These are phyloP conservation scores for Macrotis lagotis DNA, from an alignment of 2,113 vertebrate species.

Conservation along the genomic window DNA sequence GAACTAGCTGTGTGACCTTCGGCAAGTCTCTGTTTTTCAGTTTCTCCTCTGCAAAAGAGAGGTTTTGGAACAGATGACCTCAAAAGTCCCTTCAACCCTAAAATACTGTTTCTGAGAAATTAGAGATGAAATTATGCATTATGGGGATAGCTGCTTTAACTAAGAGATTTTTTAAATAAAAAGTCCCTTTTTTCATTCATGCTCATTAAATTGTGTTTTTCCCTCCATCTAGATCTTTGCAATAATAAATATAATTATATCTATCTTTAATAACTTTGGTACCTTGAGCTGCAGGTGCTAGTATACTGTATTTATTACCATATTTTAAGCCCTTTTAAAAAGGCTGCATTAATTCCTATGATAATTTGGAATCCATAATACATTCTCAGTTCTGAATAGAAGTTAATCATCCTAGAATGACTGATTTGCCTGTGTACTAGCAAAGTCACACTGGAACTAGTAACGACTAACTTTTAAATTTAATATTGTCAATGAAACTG, in stretches of 20 bases:
- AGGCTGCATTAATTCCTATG: slow-evolving; percentile 90
- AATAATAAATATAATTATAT: slow-evolving; percentile 91
- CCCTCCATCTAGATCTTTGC: slow-evolving; percentile 80
- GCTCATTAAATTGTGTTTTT: slow-evolving; percentile 82
- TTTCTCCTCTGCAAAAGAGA: not conserved
- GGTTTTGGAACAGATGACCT: not conserved
- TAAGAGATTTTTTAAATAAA: slow-evolving; percentile 81
- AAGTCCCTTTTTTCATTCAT: slow-evolving; percentile 79
- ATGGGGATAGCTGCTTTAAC: slow-evolving; percentile 66
- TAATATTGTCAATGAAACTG: slow-evolving; percentile 82
- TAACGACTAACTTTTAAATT: slow-evolving; percentile 84
- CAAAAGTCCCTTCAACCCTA: not conserved
- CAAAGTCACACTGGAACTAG: slow-evolving; percentile 82
- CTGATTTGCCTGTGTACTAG: slow-evolving; percentile 80
- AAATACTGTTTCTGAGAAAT: not conserved
- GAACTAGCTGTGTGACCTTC: not conserved
- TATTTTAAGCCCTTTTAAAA: slow-evolving; percentile 90
- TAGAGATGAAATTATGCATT: slow-evolving; percentile 48
- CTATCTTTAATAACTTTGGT: slow-evolving; percentile 87
- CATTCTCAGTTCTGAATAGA: slow-evolving; percentile 88
- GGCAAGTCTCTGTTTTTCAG: not conserved
- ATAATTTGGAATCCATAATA: slow-evolving; percentile 87
- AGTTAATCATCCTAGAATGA: slow-evolving; percentile 86
- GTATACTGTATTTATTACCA: slow-evolving; percentile 90
- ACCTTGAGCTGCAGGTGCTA: slow-evolving; percentile 90